Conservation (phyloP, 1,140 invertebrate species). For the Pachyrhynchus sulphureomaculatus region DNA sequence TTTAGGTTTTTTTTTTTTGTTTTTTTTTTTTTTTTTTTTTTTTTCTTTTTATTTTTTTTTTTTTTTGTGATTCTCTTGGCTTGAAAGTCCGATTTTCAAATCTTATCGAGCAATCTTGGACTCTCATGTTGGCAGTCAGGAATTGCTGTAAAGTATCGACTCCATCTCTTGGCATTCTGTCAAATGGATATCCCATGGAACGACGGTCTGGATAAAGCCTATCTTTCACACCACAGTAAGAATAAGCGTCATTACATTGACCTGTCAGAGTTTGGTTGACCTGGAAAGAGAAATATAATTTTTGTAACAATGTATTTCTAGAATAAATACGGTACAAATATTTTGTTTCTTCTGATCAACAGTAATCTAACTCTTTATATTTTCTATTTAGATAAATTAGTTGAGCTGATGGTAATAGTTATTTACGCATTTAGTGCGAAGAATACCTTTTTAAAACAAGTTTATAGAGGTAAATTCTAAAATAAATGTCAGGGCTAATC, state of each 20-base stretch:
- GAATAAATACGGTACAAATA: neutral
- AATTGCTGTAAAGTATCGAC: conserved; percentile 61
- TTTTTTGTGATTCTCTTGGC: conserved; percentile 24
- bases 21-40: too few species aligned
- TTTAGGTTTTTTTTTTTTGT: too few species aligned
- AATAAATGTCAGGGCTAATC: too few species aligned
- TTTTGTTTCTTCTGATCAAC: too few species aligned
- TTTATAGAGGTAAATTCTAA: too few species aligned
- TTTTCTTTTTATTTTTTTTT: too few species aligned
- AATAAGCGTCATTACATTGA: conserved; percentile 68
- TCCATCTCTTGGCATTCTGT: conserved; percentile 58
- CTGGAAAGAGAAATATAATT: neutral
- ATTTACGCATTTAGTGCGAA: too few species aligned
- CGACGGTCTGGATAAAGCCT: conserved; percentile 69
- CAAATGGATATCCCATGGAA: conserved; percentile 79
- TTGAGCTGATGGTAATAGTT: too few species aligned
- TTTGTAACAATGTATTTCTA: neutral
- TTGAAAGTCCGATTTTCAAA: conserved; percentile 52
- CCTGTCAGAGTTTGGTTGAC: conserved; percentile 42
- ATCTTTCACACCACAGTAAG: conserved; percentile 74
- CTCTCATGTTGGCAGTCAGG: conserved; percentile 68
- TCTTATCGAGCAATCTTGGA: conserved; percentile 57
- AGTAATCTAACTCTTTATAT: too few species aligned
- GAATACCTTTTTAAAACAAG: too few species aligned
- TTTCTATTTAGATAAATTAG: too few species aligned